Base-by-base conservation (phyloP, 2,113 vertebrate genomes). In the Daubentonia madagascariensis region DNA sequence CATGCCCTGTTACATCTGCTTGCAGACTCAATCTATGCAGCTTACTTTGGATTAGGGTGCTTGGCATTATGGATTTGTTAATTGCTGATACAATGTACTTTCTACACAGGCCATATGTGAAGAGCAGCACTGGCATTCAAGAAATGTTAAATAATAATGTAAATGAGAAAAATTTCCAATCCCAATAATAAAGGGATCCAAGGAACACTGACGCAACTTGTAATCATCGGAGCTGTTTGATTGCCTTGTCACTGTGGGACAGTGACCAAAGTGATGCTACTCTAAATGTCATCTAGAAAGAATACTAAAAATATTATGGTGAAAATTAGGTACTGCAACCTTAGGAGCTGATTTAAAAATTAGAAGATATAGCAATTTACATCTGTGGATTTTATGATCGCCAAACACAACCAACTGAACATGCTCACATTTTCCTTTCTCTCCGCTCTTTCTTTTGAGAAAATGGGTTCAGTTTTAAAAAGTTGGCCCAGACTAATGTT, bases 141-240 rank as follows among this genome's bases (percentile, higher is more conserved):
- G 91, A 98, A 98, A 98, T 97, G 97, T 97, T 98, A 98, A 98
- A 98, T 98, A 98, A 98, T 98, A 98, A 98, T 97, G 98, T 98
- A 98, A 98, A 98, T 98, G 97, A 98, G 98, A 96, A 98, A 96
- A 97, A 43, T 95, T 97, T 97, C 88, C 97, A 96, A 98, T 96
- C 90, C 83, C 97, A 95, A 93, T 98, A 96, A 97, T 98, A 97
- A 95, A 96, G 85, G 75, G 97, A 98, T 98, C 97, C 97, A 98
- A 98, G 90, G 97, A 95, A 98, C 97, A 97, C 3, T 96, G 97
- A 98, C 35, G 97, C 97, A 98, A 96, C 91, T 90, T 86, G 92
- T 85, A 91, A 81, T 98, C 97, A 76, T 94, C 50, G 0, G 92
- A 94, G 97, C 97, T 94, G 97, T 98, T 95, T 98, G 97, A 97